Evolutionary conservation across 2,888 invertebrate genomes (phyloP), one percentile per base, ranked within the genome.

Genomic region (Macaria notata): DNA sequence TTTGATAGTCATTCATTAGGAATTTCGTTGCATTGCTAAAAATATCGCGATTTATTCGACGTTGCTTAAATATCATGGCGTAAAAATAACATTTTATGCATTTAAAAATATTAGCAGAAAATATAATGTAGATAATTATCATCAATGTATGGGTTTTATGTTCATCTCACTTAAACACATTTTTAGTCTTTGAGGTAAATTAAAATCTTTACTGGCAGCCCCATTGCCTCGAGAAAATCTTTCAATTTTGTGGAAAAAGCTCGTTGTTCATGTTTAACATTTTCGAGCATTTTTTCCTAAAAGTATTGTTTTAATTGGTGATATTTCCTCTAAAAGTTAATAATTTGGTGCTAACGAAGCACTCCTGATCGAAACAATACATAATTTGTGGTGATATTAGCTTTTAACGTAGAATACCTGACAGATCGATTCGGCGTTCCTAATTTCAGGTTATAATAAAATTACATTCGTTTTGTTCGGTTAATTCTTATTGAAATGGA

Each of bases 341-440:
- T 59, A 64, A 55, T 61, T 61, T 59, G 63, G 59, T 55, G 33
- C 9, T 63, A 62, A 19, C 46, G 46, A 46, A 54, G 46, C 52
- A 36, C 19, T 54, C 58, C 43, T 56, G 52, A 47, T 36, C 59
- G 49, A 49, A 57, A 59, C 39, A 31, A 43, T 6, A 38, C 6
- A 8, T 38, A 36, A 30, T 44, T 59, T 51, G 19, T 36, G 33
- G 47, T 55, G 56, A 41, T 54, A 61, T 49, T 45, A 54, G 47
- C 29, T 46, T 52, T 47, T 72, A 68, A 60, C 64, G 46, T 69
- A 66, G 60, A 65, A 64, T 59, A 61, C 31, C 68, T 85, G 83
- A 83, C 84, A 81, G 81, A 84, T 86, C 84, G 83, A 86, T 86
- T 82, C 80, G 77, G 81, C 84, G 79, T 83, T 78, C 70, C 64